Evolutionary conservation across 2,888 invertebrate genomes (phyloP).

Genomic region (Colostygia pectinataria): DNA sequence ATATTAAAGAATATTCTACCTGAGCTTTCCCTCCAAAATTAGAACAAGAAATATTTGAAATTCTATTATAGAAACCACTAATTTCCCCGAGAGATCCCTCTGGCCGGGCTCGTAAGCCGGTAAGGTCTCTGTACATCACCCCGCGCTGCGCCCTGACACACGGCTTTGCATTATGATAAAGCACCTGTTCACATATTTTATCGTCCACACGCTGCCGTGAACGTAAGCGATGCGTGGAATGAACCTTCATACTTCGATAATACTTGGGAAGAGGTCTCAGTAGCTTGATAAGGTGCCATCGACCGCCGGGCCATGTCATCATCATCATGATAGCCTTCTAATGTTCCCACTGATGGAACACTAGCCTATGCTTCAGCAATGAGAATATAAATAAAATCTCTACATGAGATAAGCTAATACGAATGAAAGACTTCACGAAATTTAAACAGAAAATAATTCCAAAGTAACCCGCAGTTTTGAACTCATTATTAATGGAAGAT

Average conservation of each 20-base stretch:
- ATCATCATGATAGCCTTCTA: no score
- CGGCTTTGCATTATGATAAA: conserved; percentile 77
- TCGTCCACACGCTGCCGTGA: conserved; percentile 66
- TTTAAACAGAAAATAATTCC: conserved; percentile 11
- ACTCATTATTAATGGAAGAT: conserved; percentile 27
- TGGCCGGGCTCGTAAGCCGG: conserved; percentile 57
- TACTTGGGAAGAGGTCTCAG: conserved; percentile 18
- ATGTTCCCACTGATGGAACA: no score
- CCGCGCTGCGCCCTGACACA: conserved; percentile 65
- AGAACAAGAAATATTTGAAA: conserved; percentile 44
- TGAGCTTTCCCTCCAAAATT: conserved; percentile 20
- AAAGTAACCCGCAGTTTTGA: conserved; percentile 12
- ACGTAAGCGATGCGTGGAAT: conserved; percentile 57
- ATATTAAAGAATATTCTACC: neutral
- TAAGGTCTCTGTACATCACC: conserved; percentile 75
- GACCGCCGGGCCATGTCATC: no score
- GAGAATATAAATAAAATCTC: no score
- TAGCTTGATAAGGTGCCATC: conserved; percentile 4
- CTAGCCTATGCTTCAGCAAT: no score
- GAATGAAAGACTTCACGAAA: neutral
- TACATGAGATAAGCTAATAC: no score
- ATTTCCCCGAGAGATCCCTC: conserved; percentile 54
- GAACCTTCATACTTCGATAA: conserved; percentile 37
- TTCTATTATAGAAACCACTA: conserved; percentile 66
- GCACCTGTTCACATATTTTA: conserved; percentile 79